phyloP scores from a whole-genome alignment of 2,888 invertebrate species.

The Plagodis dolabraria region DNA sequence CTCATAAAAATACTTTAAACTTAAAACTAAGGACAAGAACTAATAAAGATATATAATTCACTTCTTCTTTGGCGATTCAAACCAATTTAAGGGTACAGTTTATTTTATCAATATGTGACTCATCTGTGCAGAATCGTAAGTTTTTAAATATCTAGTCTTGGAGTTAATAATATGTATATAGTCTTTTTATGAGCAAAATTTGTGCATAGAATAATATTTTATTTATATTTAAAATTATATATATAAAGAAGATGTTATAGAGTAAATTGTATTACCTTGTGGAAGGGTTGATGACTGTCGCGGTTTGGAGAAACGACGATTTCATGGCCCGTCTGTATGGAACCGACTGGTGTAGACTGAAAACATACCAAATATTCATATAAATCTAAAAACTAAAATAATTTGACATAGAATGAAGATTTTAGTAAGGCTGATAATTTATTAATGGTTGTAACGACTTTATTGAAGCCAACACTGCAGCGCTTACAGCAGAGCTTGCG shows the following conservation, averaged over 20 bases:
- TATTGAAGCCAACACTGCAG: no score
- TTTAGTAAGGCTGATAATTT: no score
- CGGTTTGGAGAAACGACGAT: conserved; percentile 95
- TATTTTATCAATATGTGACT: no score
- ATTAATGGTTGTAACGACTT: no score
- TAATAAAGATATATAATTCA: no score
- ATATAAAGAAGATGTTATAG: background rate
- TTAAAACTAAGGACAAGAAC: no score
- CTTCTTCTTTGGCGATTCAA: no score
- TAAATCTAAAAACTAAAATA: background rate
- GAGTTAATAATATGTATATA: no score
- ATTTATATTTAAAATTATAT: background rate
- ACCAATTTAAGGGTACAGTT: no score
- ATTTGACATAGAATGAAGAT: no score
- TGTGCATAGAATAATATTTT: conserved; percentile 13
- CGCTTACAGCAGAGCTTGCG: no score
- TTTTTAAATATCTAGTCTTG: background rate
- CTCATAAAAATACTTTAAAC: background rate
- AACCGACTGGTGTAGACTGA: conserved; percentile 97
- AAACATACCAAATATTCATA: conserved; percentile 51
- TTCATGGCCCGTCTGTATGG: conserved; percentile 96
- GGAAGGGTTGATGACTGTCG: conserved; percentile 92
- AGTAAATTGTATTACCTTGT: conserved; percentile 85
- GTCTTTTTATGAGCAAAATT: conserved; percentile 11
- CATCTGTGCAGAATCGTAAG: background rate